Percentiles rank a stretch among this genome's conserved stretches.
Evolutionary conservation across 2,113 vertebrate species (phyloP).

Genomic region (Psilopogon haemacephalus): DNA sequence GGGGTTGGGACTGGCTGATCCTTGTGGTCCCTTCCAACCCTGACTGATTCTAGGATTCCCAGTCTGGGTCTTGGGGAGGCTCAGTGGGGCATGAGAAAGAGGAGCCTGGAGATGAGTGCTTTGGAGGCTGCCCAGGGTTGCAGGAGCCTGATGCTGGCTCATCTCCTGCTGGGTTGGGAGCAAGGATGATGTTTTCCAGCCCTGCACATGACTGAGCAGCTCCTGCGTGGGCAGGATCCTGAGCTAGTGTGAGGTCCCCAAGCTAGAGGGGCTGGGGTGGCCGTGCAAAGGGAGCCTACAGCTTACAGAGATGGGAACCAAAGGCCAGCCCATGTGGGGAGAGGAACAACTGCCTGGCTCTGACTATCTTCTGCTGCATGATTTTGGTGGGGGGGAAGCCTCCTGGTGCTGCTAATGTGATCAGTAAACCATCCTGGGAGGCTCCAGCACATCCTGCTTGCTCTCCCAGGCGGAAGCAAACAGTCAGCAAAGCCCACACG

Average conservation of each 20-base stretch:
- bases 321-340: fast-evolving
- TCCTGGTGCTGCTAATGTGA: background rate
- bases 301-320: background rate
- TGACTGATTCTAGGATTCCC: too few species aligned
- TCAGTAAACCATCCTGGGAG: background rate
- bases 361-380: background rate
- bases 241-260: background rate
- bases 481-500: background rate
- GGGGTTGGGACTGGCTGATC: too few species aligned
- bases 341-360: background rate
- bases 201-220: fast-evolving
- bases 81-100: background rate
- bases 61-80: fast-evolving
- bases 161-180: background rate
- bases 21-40: too few species aligned
- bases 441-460: constrained; percentile 28
- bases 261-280: background rate
- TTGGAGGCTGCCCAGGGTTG: background rate
- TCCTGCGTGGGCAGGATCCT: background rate
- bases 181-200: fast-evolving
- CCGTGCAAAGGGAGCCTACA: background rate
- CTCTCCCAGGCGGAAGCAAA: background rate
- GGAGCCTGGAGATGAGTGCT: background rate
- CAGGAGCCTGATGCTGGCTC: background rate
- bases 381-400: background rate